Conservation (phyloP, 2,888 invertebrate species). For the Pseudoips prasinana region DNA sequence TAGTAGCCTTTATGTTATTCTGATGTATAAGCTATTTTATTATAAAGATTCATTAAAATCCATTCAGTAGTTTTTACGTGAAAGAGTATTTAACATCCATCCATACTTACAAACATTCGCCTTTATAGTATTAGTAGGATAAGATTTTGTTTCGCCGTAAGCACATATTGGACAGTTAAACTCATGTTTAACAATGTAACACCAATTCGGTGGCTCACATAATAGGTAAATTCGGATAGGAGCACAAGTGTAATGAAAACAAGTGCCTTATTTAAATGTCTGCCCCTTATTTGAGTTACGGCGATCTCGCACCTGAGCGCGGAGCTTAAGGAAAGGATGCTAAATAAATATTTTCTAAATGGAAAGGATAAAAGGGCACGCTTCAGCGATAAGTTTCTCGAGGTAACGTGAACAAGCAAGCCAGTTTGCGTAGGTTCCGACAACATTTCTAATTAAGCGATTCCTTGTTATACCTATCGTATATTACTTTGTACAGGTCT, state of each 20-base stretch:
- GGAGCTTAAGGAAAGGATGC: constrained; percentile 74
- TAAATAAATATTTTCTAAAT: constrained; percentile 78
- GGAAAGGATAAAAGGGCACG: constrained; percentile 71
- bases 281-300: constrained; percentile 72
- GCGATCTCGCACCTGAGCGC: constrained; percentile 70
- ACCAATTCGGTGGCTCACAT: constrained; percentile 29
- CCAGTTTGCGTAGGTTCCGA: constrained; percentile 61
- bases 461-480: constrained; percentile 42
- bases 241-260: constrained; percentile 60
- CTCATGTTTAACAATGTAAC: constrained; percentile 7
- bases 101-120: no score
- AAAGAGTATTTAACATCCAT: no score
- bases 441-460: constrained; percentile 66
- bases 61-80: no score
- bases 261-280: constrained; percentile 71
- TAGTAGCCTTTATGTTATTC: no score
- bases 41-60: no score
- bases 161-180: no score
- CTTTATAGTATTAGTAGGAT: no score
- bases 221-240: constrained; percentile 34
- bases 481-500: constrained; percentile 28
- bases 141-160: no score
- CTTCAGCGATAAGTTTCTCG: constrained; percentile 66
- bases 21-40: no score
- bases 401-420: constrained; percentile 57